These are phyloP conservation scores for Gavialis gangeticus DNA, from an alignment of 2,113 vertebrate genomes.

Conservation along the genomic window DNA sequence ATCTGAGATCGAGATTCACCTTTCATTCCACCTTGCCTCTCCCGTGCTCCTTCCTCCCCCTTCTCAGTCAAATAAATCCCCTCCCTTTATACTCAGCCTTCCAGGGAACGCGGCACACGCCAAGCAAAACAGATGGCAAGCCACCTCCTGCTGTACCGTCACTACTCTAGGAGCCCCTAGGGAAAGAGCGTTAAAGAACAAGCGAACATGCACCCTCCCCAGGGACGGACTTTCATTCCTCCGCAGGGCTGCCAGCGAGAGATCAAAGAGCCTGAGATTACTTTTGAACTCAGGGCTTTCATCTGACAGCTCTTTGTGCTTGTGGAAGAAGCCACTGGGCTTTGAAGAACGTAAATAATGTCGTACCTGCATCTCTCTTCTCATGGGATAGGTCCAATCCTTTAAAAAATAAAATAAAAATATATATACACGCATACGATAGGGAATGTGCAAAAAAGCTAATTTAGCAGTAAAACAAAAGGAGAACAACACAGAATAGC, in stretches of 20 bases:
- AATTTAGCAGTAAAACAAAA: background rate
- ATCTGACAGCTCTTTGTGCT: background rate
- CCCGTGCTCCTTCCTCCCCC: background rate
- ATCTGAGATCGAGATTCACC: background rate
- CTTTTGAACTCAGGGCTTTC: background rate
- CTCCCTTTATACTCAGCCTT: background rate
- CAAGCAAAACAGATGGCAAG: background rate
- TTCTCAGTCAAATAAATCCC: background rate
- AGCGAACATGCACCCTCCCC: background rate
- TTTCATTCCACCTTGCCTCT: background rate
- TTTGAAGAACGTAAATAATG: background rate
- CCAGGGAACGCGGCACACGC: no score
- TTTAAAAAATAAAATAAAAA: conserved; percentile 61
- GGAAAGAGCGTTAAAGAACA: background rate
- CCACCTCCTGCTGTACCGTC: background rate
- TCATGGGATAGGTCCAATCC: conserved; percentile 99
- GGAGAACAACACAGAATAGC: background rate
- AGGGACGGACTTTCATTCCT: background rate
- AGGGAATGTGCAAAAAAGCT: background rate
- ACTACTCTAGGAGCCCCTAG: background rate
- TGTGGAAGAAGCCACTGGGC: rapidly evolving
- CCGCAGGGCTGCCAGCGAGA: background rate
- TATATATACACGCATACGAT: background rate
- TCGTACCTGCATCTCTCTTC: conserved; percentile 97
- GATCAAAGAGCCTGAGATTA: background rate